These are phyloP conservation scores for Mesorhabditis belari DNA, from an alignment of 2,888 invertebrate species.

Conservation along the genomic window DNA sequence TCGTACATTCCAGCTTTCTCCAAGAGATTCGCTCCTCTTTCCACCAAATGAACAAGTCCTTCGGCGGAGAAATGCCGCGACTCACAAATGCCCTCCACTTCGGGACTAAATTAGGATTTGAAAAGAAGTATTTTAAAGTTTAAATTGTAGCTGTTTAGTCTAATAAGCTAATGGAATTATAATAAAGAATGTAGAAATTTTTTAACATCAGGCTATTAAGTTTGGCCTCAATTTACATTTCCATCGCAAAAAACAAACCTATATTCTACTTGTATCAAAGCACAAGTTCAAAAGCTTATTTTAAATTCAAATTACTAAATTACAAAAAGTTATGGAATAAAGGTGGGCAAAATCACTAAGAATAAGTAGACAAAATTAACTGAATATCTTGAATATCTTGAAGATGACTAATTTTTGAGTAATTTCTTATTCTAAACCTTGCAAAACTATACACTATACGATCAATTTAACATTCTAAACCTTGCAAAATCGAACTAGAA, in stretches of 20 bases:
- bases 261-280: too few relatives aligned
- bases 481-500: background rate
- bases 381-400: too few relatives aligned
- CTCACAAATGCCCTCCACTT: conserved; percentile 73
- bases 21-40: conserved; percentile 71
- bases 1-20: conserved; percentile 64
- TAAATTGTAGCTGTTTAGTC: too few relatives aligned
- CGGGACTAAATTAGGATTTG: conserved; percentile 39
- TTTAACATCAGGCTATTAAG: background rate
- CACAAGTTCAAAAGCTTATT: background rate
- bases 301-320: background rate
- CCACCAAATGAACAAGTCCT: conserved; percentile 73
- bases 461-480: background rate
- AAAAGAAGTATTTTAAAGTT: too few relatives aligned
- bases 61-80: conserved; percentile 71
- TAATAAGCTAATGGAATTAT: too few relatives aligned
- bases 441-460: conserved; percentile 1
- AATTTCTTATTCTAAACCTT: too few relatives aligned
- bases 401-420: too few relatives aligned
- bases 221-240: conserved; percentile 6
- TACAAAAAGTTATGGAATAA: background rate
- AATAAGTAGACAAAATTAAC: too few relatives aligned
- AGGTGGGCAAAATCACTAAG: too few relatives aligned
- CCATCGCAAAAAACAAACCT: too few relatives aligned
- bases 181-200: too few relatives aligned